Evolutionary conservation across 2,113 vertebrate genomes (phyloP).

Genomic region (Pontoporia blainvillei): DNA sequence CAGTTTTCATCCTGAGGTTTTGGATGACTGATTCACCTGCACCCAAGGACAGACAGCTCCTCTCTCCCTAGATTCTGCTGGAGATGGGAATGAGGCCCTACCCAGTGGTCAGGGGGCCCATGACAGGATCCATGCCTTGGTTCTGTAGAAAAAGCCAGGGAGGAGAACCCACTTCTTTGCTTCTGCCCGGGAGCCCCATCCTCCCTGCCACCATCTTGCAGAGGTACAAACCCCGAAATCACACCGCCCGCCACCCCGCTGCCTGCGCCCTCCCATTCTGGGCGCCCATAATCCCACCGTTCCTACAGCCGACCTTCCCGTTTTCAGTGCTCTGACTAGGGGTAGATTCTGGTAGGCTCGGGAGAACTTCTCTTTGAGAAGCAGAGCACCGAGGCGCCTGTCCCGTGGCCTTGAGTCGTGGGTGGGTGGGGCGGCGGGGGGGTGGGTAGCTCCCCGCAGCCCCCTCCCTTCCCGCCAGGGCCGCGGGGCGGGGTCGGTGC

Average conservation of each 20-base stretch:
- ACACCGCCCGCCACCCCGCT: rapidly evolving
- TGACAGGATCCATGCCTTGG: neutral
- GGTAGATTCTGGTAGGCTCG: neutral
- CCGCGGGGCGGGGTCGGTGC: neutral
- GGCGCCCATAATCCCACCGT: neutral
- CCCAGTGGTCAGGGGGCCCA: neutral
- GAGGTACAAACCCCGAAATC: neutral
- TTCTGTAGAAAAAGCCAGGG: neutral
- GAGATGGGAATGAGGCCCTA: neutral
- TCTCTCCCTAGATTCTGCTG: neutral
- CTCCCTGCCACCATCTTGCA: slow-evolving; percentile 11
- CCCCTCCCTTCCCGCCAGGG: neutral
- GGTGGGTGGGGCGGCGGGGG: neutral
- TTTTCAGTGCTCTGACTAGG: neutral
- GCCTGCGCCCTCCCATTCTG: neutral
- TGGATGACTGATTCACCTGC: neutral
- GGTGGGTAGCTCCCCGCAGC: neutral
- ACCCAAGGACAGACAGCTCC: neutral
- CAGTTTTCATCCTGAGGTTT: neutral
- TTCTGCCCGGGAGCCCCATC: neutral
- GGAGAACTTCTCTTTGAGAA: neutral
- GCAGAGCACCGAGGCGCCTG: neutral
- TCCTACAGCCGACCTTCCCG: neutral
- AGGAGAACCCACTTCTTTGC: neutral
- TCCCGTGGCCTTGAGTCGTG: neutral